phyloP scores from a whole-genome alignment of 2,797 vertebrate species.

The Anguilla marmorata region DNA sequence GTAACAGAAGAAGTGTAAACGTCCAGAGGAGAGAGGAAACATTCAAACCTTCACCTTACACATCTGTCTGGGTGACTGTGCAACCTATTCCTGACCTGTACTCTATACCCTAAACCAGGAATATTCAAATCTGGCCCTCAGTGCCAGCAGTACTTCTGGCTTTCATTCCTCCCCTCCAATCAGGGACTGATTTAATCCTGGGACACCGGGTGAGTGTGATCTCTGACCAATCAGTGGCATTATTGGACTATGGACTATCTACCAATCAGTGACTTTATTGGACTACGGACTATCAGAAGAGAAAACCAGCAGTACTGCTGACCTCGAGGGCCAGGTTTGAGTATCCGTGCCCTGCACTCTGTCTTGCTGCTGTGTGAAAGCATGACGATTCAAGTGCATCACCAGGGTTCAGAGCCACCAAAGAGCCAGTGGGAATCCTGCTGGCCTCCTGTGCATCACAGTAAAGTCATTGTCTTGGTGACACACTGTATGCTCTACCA shows the following conservation, averaged over 20 bases:
- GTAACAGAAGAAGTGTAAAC: neutral
- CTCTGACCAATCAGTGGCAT: no score
- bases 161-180: no score
- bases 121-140: neutral
- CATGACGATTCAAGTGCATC: neutral
- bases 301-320: no score
- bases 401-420: neutral
- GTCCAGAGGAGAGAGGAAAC: slow-evolving; percentile 7
- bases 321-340: no score
- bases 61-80: slow-evolving; percentile 3
- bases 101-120: neutral
- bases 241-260: no score
- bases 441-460: neutral
- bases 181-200: no score
- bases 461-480: no score
- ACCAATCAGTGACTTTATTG: no score
- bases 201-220: no score
- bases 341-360: neutral
- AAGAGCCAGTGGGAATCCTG: neutral
- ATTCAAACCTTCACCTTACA: slow-evolving; percentile 11
- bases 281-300: no score
- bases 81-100: neutral
- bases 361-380: neutral
- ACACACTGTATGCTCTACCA: no score
- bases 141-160: no score